Evolutionary conservation across 2,888 invertebrate species (phyloP), one percentile per base, ranked within the genome.

Genomic region (Synanthedon andrenaeformis): DNA sequence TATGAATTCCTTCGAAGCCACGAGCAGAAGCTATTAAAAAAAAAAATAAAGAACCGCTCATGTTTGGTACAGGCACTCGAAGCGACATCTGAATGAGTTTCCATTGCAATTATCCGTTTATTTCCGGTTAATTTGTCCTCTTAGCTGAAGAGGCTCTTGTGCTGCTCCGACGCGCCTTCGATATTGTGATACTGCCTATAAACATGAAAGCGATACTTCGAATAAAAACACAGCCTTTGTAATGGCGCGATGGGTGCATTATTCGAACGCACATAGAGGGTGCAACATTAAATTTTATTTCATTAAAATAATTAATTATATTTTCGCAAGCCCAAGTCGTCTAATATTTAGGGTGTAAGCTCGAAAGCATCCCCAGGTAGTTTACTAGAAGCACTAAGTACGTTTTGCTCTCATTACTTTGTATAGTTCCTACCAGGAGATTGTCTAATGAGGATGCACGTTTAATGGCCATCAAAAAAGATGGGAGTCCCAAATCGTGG

Each of bases 51-150:
- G 35, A 35, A 35, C n/a, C 45, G 5, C 45, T 45, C 45, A 13
- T 13, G 13, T 45, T 35, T 12, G n/a, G 45, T 14, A 45, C 8
- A n/a, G 14, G 45, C 45, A 45, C 45, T 57, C 56, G 54, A 57
- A 60, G 61, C 59, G 58, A 62, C 62, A 64, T 59, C 58, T 68
- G 62, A 66, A 69, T 67, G 65, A 65, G 59, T 54, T 58, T 57
- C 35, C 11, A n/a, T 58, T 56, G 66, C 73, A 76, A 79, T 82
- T 78, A 79, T 71, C 69, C 62, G 57, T 63, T 82, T 79, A 75
- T 67, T 73, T 77, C 70, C 71, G 67, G 67, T 58, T 78, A 73
- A 81, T 79, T 79, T 74, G 66, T 59, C 59, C 65, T 55, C 70
- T 70, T 60, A 58, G 57, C 63, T 71, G 64, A 61, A 76, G 70